These are phyloP conservation scores for Alloscopus bannaensis DNA, from an alignment of 2,888 invertebrate species.

Conservation along the genomic window DNA sequence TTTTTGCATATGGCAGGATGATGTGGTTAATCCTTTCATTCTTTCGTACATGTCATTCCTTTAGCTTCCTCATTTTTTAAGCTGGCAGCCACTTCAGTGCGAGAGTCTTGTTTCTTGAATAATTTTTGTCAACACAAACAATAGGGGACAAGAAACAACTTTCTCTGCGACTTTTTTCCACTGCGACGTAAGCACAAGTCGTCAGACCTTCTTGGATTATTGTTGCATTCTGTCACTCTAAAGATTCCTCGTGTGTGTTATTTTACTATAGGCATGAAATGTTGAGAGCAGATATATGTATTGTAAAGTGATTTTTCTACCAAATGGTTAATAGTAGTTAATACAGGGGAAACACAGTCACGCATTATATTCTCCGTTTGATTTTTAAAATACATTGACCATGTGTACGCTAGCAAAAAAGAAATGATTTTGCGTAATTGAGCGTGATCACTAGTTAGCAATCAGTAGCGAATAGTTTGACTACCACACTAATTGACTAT, in stretches of 20 bases:
- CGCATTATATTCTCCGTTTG: conserved; percentile 15
- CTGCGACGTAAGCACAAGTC: background rate
- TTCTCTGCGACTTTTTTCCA: conserved; percentile 33
- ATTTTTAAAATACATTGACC: background rate
- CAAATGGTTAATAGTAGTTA: conserved; percentile 42
- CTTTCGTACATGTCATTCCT: conserved; percentile 4
- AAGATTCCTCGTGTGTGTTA: no score
- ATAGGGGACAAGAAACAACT: conserved; percentile 56
- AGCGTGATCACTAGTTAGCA: conserved; percentile 23
- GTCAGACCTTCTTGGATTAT: background rate
- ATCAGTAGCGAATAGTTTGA: conserved; percentile 54
- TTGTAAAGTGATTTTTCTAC: conserved; percentile 5
- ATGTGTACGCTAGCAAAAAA: background rate
- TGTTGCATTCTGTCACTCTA: no score
- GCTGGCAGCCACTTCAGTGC: conserved; percentile 13
- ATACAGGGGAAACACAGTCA: background rate
- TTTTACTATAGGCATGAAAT: background rate
- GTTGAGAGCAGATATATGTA: background rate
- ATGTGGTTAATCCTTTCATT: background rate
- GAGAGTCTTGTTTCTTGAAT: conserved; percentile 55
- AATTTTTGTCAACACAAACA: conserved; percentile 65
- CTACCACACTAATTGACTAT: conserved; percentile 54
- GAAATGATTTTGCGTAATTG: background rate
- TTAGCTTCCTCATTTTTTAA: conserved; percentile 26
- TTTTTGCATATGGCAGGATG: background rate